Conservation (phyloP, 2,797 vertebrate genomes). For the Gobionotothen gibberifrons region DNA sequence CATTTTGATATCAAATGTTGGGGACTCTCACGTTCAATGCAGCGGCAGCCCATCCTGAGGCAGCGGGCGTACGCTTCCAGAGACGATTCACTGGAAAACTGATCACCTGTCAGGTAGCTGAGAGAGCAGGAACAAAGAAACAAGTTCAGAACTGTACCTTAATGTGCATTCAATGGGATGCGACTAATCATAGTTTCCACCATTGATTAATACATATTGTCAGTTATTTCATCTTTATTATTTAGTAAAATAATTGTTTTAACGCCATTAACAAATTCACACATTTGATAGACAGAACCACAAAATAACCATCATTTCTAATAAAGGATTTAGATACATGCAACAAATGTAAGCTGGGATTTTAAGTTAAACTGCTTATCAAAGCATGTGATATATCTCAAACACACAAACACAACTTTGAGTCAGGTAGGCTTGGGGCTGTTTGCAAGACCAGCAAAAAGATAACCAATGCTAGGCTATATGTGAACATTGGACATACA, state of each 20-base stretch:
- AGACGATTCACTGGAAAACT: constrained; percentile 98
- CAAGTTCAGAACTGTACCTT: not conserved
- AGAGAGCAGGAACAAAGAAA: not conserved
- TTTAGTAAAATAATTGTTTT: not conserved
- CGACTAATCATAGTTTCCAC: not conserved
- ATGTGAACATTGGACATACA: too few species aligned
- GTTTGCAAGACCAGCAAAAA: too few species aligned
- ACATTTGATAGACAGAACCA: not conserved
- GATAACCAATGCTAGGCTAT: too few species aligned
- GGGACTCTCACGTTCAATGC: constrained; percentile 91
- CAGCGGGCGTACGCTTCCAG: constrained; percentile 96
- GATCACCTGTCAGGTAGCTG: constrained; percentile 93
- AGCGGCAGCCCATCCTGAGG: constrained; percentile 96
- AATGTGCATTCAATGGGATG: not conserved
- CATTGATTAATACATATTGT: not conserved
- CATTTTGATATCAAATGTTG: not conserved
- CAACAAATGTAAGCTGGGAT: too few species aligned
- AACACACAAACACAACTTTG: too few species aligned
- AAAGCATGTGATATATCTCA: too few species aligned
- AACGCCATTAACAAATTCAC: not conserved
- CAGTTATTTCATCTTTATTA: not conserved
- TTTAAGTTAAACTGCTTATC: too few species aligned
- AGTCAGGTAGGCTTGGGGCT: too few species aligned
- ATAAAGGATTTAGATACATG: too few species aligned
- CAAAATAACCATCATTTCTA: not conserved